A percentile compares a stretch with the other conserved stretches of the same genome.
Conservation (phyloP, 1,140 invertebrate species). For the Platyura marginata region DNA sequence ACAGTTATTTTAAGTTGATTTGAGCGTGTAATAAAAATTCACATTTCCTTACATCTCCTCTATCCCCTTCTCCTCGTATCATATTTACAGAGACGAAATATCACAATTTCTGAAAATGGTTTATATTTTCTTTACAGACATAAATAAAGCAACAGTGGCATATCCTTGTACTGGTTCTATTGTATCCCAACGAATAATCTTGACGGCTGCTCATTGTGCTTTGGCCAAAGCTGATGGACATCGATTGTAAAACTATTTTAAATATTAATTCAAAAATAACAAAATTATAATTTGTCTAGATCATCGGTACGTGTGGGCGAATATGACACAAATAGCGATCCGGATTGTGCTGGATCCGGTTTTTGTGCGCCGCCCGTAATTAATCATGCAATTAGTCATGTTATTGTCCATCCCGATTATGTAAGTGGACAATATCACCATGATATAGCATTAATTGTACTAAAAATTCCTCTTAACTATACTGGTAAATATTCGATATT, state of each 20-base stretch:
- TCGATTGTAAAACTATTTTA: slow-evolving; percentile 34
- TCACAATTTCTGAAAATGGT: too few species aligned
- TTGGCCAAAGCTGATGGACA: slow-evolving; percentile 44
- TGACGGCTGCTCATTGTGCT: slow-evolving; percentile 54
- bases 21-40: too few species aligned
- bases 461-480: slow-evolving; percentile 42
- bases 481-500: slow-evolving; percentile 30
- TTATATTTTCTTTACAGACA: slow-evolving; percentile 25
- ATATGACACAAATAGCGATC: slow-evolving; percentile 36
- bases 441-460: slow-evolving; percentile 43
- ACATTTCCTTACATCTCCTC: too few species aligned
- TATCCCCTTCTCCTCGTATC: too few species aligned
- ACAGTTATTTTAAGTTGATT: too few species aligned
- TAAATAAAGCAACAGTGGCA: slow-evolving; percentile 34
- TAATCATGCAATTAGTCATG: slow-evolving; percentile 41
- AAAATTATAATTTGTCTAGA: slow-evolving; percentile 12
- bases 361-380: slow-evolving; percentile 44
- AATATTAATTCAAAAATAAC: background rate
- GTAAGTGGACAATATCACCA: slow-evolving; percentile 44
- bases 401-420: slow-evolving; percentile 47
- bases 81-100: too few species aligned
- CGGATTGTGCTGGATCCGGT: slow-evolving; percentile 39
- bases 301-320: slow-evolving; percentile 43
- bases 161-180: slow-evolving; percentile 51
- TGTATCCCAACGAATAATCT: slow-evolving; percentile 32